Conservation (phyloP, 2,113 vertebrate genomes). For the Chaetodon auriga region DNA sequence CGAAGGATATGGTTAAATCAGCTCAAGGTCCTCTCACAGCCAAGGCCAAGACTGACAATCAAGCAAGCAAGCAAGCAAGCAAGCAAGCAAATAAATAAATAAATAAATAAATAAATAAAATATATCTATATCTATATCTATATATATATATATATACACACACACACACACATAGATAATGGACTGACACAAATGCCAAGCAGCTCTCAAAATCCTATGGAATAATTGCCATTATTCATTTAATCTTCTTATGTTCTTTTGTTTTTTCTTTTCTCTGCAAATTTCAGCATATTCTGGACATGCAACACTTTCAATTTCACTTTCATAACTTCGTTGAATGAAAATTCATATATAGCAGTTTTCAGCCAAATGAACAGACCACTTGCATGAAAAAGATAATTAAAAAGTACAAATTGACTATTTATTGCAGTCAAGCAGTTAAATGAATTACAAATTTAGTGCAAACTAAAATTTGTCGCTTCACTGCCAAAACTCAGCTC, state of each 20-base stretch:
- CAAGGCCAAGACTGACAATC: not conserved
- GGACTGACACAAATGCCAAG: not conserved
- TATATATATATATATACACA: no score
- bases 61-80: no score
- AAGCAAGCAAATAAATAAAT: no score
- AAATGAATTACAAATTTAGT: not conserved
- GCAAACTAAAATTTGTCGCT: no score
- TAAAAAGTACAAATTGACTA: not conserved
- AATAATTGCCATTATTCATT: not conserved
- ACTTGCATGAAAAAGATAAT: not conserved
- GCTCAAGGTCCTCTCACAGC: not conserved
- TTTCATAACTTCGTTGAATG: no score
- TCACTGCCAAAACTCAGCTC: no score
- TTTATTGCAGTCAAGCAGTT: not conserved
- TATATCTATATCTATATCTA: no score
- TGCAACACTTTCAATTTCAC: not conserved
- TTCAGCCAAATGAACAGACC: not conserved
- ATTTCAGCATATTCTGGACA: not conserved
- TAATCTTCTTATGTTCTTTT: not conserved
- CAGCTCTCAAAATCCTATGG: not conserved
- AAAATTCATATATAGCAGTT: not conserved
- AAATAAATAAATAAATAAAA: no score
- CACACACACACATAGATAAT: no score
- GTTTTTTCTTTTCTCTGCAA: not conserved
- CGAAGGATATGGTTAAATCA: not conserved